phyloP scores from a whole-genome alignment of 2,797 vertebrate genomes.

The Pitangus sulphuratus region DNA sequence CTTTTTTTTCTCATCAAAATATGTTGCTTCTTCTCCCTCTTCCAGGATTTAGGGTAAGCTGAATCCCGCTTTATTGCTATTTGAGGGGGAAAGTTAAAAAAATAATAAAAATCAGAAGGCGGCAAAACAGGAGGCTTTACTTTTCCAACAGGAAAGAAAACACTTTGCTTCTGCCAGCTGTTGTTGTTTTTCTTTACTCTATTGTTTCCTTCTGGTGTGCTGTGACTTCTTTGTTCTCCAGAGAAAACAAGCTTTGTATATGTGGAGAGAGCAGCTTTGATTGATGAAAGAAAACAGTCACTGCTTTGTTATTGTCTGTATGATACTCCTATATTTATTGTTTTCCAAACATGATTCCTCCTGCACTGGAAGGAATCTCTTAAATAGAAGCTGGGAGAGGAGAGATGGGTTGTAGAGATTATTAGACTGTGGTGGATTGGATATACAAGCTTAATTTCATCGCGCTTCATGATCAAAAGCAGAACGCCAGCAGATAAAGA shows the following conservation, averaged over 20 bases:
- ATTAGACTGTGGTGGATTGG: not conserved
- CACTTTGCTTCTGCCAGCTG: conserved; percentile 53
- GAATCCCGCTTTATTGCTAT: not conserved
- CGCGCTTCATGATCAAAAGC: not conserved
- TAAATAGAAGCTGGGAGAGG: not conserved
- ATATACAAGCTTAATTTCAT: not conserved
- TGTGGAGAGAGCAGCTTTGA: conserved; percentile 29
- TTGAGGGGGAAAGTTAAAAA: not conserved
- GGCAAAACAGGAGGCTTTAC: conserved; percentile 27
- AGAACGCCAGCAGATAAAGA: not conserved
- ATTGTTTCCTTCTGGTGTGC: conserved; percentile 46
- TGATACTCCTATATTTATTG: not conserved
- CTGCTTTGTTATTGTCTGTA: conserved; percentile 14
- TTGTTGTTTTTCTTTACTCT: conserved; percentile 58
- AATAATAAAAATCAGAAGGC: not conserved
- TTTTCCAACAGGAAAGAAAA: conserved; percentile 59
- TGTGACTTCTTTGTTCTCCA: conserved; percentile 36
- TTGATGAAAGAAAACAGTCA: conserved; percentile 55
- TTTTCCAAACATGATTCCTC: not conserved
- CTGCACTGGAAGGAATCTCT: not conserved
- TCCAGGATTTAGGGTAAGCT: not conserved
- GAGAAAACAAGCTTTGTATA: conserved; percentile 54
- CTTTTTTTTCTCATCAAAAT: not conserved
- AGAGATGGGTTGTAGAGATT: not conserved
- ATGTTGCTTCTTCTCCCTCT: not conserved